Base-by-base conservation (phyloP, 2,888 invertebrate genomes). In the Strigamia transsilvanica region DNA sequence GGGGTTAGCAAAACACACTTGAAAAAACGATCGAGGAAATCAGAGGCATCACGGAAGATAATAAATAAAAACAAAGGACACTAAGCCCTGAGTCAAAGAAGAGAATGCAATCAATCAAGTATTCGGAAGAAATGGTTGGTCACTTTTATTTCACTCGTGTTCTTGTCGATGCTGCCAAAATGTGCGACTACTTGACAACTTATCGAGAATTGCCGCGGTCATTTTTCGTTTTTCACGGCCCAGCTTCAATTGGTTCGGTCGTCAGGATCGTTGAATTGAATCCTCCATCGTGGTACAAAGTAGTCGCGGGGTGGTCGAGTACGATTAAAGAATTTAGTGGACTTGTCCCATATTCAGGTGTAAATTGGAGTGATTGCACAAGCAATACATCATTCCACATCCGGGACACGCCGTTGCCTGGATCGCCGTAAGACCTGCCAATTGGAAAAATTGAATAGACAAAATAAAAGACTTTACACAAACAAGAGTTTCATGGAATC, bases 371-470 rank as follows among this genome's bases (percentile, higher is more conserved):
- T 83, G 83, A 73, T 83, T 83, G 77, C 83, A 83, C 23, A 82
- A 73, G 46, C 83, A 83, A 77, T 83, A 83, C 80, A 80, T 83
- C 83, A 83, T 83, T 83, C 83, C 83, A 82, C 83, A 83, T 56
- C 82, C 82, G 41, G 83, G 83, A 66, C 83, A 83, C 27, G 83
- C 80, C 32, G 83, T 82, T 18, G 83, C 83, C 46, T 83, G 83
- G 34, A 83, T 80, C 46, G 82, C 80, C 73, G 83, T 42, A 18
- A 82, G 80, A 73, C 83, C 83, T 83, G 46, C 12, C 23, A 82
- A 21, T 21, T 27, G 23, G 46, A 80, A n/a, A 79, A 79, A 79
- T 21, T 34, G 42, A 80, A 80, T 79, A 34, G 38, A 34, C 21
- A 73, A 73, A 73, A 73, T 32, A 73, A 73, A 73, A 73, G 27